These are phyloP conservation scores for Discoglossus pictus DNA, from an alignment of 2,797 vertebrate genomes.

Conservation along the genomic window DNA sequence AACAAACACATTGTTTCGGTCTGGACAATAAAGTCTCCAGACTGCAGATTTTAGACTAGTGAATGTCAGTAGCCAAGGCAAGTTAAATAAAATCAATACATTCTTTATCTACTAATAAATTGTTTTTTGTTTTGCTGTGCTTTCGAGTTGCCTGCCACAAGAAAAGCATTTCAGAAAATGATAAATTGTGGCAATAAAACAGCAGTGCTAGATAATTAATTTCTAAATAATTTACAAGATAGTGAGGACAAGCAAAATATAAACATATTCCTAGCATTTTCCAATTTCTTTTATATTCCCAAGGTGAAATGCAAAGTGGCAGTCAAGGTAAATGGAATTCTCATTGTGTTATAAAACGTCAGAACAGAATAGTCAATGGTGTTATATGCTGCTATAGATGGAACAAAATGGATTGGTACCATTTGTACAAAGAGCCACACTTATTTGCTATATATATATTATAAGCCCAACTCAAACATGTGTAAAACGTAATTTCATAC, in stretches of 20 bases:
- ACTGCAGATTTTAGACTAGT: too few species aligned
- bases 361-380: too few species aligned
- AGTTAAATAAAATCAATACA: not conserved
- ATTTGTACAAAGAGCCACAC: too few species aligned
- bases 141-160: not conserved
- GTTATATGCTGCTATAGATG: too few species aligned
- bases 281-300: too few species aligned
- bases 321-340: constrained; percentile 6
- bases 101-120: constrained; percentile 11
- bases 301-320: constrained; percentile 1
- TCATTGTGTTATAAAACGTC: not conserved
- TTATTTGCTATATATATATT: too few species aligned
- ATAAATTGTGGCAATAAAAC: constrained; percentile 14
- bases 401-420: too few species aligned
- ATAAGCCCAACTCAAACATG: too few species aligned
- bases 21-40: too few species aligned
- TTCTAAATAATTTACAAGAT: constrained; percentile 11
- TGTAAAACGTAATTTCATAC: too few species aligned
- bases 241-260: not conserved
- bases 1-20: too few species aligned
- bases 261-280: not conserved
- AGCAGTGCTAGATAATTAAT: constrained; percentile 13
- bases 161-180: not conserved
- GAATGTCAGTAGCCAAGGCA: not conserved
- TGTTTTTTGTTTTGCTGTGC: not conserved